These are phyloP conservation scores for Asteroscopus sphinx DNA, from an alignment of 2,888 invertebrate species.

Conservation along the genomic window DNA sequence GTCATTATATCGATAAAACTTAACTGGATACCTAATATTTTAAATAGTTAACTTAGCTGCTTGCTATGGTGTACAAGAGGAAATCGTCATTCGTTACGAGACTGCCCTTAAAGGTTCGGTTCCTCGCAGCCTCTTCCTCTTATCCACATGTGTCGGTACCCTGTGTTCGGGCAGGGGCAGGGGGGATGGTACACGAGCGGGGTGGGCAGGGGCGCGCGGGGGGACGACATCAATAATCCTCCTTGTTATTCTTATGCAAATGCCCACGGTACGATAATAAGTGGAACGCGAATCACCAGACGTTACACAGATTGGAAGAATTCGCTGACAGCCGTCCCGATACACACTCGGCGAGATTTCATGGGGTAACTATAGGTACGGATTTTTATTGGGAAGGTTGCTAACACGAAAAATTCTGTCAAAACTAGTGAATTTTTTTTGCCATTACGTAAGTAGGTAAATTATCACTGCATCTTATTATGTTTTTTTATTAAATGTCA, in stretches of 20 bases:
- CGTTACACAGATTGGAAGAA: constrained; percentile 87
- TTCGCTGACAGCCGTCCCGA: constrained; percentile 71
- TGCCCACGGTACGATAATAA: constrained; percentile 88
- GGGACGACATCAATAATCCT: constrained; percentile 87
- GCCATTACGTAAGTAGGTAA: too few relatives aligned
- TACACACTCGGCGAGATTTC: constrained; percentile 55
- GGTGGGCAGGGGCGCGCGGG: constrained; percentile 49
- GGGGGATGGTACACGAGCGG: constrained; percentile 36
- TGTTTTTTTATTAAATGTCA: too few relatives aligned
- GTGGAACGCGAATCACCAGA: constrained; percentile 88
- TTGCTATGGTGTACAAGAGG: background rate
- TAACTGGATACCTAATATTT: too few relatives aligned
- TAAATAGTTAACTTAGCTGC: too few relatives aligned
- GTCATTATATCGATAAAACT: too few relatives aligned
- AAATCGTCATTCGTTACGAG: background rate
- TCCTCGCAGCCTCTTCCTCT: constrained; percentile 43
- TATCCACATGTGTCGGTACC: constrained; percentile 38
- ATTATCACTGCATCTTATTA: too few relatives aligned
- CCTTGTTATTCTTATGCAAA: constrained; percentile 90
- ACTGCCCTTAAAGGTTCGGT: background rate
- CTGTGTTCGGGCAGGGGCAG: constrained; percentile 37
- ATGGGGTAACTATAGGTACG: background rate
- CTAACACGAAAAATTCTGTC: too few relatives aligned
- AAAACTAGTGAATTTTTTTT: too few relatives aligned
- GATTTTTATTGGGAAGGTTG: too few relatives aligned